A percentile compares a stretch with the other conserved stretches of the same genome.
Conservation (phyloP, 1,140 invertebrate species). For the Drosophila yakuba region DNA sequence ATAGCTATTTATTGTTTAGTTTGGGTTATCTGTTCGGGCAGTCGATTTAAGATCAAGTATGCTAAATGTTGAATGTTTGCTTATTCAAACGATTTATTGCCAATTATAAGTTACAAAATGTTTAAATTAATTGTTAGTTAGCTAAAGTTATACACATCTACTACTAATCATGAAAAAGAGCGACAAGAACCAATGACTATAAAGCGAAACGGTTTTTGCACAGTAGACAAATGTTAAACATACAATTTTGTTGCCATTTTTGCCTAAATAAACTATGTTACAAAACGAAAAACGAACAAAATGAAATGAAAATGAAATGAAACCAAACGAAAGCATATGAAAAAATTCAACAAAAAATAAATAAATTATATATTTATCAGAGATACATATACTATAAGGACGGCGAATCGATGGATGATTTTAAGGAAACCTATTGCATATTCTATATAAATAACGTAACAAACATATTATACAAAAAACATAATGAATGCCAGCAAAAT, state of each 20-base stretch:
- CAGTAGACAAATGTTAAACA: slow-evolving; percentile 83
- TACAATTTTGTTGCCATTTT: slow-evolving; percentile 85
- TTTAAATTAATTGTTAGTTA: slow-evolving; percentile 84
- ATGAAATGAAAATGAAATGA: slow-evolving; percentile 38
- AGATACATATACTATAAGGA: slow-evolving; percentile 66
- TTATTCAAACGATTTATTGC: slow-evolving; percentile 81
- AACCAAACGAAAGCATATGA: slow-evolving; percentile 40
- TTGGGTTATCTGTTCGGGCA: slow-evolving; percentile 63
- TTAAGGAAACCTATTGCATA: slow-evolving; percentile 66
- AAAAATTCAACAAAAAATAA: slow-evolving; percentile 56
- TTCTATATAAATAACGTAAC: slow-evolving; percentile 43
- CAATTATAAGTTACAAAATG: slow-evolving; percentile 81
- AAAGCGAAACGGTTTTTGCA: slow-evolving; percentile 53
- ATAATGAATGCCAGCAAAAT: slow-evolving; percentile 38
- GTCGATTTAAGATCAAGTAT: slow-evolving; percentile 62
- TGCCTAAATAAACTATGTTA: slow-evolving; percentile 85
- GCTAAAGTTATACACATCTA: slow-evolving; percentile 83
- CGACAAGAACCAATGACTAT: slow-evolving; percentile 67
- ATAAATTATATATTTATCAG: slow-evolving; percentile 74
- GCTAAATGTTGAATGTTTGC: slow-evolving; percentile 81
- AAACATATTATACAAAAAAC: slow-evolving; percentile 31
- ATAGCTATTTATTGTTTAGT: slow-evolving; percentile 80
- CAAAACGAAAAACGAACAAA: slow-evolving; percentile 56
- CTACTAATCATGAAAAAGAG: slow-evolving; percentile 45
- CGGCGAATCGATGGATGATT: slow-evolving; percentile 48